Evolutionary conservation across 2,797 vertebrate species (phyloP), one percentile per base, ranked within the genome.

Genomic region (Vireo griseus): DNA sequence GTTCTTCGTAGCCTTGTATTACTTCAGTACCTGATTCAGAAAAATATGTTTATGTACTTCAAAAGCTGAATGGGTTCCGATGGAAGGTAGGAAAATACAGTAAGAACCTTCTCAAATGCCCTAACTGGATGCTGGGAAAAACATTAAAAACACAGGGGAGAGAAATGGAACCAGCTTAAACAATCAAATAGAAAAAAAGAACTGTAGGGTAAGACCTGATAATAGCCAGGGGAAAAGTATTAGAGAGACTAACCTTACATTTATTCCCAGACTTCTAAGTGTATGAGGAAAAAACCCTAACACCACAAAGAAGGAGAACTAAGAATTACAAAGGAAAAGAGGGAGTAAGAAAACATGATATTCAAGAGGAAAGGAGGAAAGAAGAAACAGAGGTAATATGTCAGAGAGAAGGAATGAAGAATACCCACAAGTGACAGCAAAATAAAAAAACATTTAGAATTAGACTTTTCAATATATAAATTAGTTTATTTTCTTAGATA

Each of bases 401-500:
- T 44, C 33, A 29, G 10, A 86, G 11, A 59, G 37, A 62, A 91
- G 6, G 14, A 83, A 82, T 2, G 78, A 85, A 68, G 22, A 71
- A 61, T 24, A 77, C 2, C 7, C 42, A 52, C 5, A 75, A 68
- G n/a, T 58, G 25, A 83, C 72, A 86, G 18, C n/a, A 90, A 92
- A 91, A 80, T 44, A 10, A 21, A 63, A 81, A 69, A 57, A 28
- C 5, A 28, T 33, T 61, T 22, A 80, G 45, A 95, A 76, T 48
- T 33, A 35, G 37, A 28, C 29, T 72, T 92, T 92, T 95, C 61
- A 86, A 95, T 94, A 93, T 95, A 97, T 96, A 97, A 98, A 97
- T 97, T 94, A 97, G 75, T 97, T 97, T 97, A 97, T 97, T 98
- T 95, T 86, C 84, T 91, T 88, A 91, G 47, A 93, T 97, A 98